Evolutionary conservation across 2,113 vertebrate genomes (phyloP), one percentile per base, ranked within the genome.

Genomic region (Hucho hucho): DNA sequence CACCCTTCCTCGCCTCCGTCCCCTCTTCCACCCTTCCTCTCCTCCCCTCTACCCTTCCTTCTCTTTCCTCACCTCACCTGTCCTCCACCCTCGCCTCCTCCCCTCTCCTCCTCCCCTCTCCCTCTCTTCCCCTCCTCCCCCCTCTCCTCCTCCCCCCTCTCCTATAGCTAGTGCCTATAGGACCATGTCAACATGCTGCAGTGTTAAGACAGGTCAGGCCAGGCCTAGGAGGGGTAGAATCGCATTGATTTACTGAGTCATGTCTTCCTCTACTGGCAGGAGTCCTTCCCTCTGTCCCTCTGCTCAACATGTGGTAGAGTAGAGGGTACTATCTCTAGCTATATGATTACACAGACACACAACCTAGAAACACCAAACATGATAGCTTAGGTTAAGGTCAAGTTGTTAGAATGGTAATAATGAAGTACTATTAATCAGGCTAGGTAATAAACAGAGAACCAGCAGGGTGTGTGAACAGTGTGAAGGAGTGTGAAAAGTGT

Each of bases 201-300:
- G 67, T 72, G 70, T 88, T 87, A 81, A 79, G 80, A 81, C 59
- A 46, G 6, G 37, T 9, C 37, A 61, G 47, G 76, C 74, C 49
- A 56, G 49, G 49, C 49, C 12, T 16, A 49, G 18, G 4, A 56
- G 37, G 76, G 83, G 81, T 18, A 70, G 74, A 64, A 70, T 64
- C 53, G 73, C 87, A 89, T 90, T 87, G 85, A 90, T 86, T 84
- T 84, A 79, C 83, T 79, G 78, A 87, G 74, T 72, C 85, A 80
- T 71, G 82, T 85, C 84, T 85, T 84, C 84, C 83, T 85, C 78
- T 79, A 79, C 79, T 79, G 84, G 75, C 13, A 24, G 75, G 80
- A 76, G 79, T 68, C 24, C 12, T 69, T 76, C 37, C 53, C 64
- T 32, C 69, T 76, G 69, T 3, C 18, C 32, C 64, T 53, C 18